phyloP scores from a whole-genome alignment of 1,140 invertebrate species.

The Coptotermes formosanus region DNA sequence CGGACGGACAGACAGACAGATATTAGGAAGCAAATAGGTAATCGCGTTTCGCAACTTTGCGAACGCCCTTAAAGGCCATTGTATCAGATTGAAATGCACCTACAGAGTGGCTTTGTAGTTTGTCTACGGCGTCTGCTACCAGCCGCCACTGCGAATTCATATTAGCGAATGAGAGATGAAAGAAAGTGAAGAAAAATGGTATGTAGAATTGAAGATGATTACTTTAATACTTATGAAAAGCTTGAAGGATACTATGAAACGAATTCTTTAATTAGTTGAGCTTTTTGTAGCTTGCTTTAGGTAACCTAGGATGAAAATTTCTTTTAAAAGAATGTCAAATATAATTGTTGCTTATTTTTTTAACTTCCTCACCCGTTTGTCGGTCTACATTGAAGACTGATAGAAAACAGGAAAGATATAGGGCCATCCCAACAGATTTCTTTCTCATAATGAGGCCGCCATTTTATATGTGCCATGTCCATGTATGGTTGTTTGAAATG shows the following conservation, averaged over 20 bases:
- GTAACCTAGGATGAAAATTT: not conserved
- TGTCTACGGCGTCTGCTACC: too few relatives aligned
- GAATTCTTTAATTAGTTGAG: not conserved
- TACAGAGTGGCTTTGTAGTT: too few relatives aligned
- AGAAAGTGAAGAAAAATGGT: too few relatives aligned
- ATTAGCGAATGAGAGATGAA: too few relatives aligned
- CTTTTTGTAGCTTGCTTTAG: not conserved
- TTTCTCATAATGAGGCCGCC: not conserved
- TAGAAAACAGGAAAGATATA: not conserved
- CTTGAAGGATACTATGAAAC: not conserved
- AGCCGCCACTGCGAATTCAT: too few relatives aligned
- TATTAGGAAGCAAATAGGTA: too few relatives aligned
- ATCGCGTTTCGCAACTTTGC: too few relatives aligned
- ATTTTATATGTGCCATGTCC: not conserved
- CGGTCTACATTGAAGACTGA: not conserved
- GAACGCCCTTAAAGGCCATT: too few relatives aligned
- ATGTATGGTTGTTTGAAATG: not conserved
- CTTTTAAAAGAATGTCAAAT: not conserved
- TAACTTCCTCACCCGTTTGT: not conserved
- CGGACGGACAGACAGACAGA: too few relatives aligned
- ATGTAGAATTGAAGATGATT: too few relatives aligned
- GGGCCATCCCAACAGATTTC: not conserved
- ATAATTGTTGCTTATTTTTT: not conserved
- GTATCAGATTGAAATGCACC: too few relatives aligned
- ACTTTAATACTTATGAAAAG: too few relatives aligned